phyloP scores from a whole-genome alignment of 2,113 vertebrate genomes.

The Albula goreensis region DNA sequence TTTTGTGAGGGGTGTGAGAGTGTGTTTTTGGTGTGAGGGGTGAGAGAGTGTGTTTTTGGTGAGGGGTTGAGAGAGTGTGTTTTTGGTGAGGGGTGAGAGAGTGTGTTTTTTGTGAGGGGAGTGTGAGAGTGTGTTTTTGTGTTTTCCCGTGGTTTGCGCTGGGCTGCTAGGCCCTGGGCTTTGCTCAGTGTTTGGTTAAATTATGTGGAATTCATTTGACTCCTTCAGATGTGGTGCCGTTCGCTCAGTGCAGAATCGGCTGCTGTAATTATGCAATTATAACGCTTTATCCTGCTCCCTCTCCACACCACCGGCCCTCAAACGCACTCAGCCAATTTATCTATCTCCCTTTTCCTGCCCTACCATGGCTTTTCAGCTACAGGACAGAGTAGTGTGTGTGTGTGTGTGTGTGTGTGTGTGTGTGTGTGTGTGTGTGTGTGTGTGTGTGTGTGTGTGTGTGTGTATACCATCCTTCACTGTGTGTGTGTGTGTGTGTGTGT shows the following conservation, averaged over 20 bases:
- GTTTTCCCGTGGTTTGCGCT: slow-evolving; percentile 51
- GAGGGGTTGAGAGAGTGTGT: no score
- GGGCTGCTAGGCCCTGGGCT: slow-evolving; percentile 50
- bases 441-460: background rate
- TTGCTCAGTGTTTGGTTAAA: slow-evolving; percentile 76
- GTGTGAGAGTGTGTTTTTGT: no score
- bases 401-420: background rate
- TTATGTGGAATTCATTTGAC: slow-evolving; percentile 75
- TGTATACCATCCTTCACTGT: background rate
- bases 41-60: no score
- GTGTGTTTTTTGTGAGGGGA: no score
- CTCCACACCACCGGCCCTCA: slow-evolving; percentile 21
- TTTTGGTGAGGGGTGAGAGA: slow-evolving; percentile 3
- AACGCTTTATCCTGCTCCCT: slow-evolving; percentile 67
- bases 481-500: background rate
- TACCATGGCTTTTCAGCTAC: background rate
- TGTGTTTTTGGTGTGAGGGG: no score
- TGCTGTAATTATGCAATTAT: slow-evolving; percentile 78
- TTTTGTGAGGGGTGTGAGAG: no score
- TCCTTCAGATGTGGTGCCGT: slow-evolving; percentile 61
- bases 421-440: no score
- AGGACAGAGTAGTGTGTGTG: no score
- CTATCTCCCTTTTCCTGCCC: slow-evolving; percentile 29
- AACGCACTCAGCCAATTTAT: slow-evolving; percentile 52
- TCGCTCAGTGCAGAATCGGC: slow-evolving; percentile 73